A percentile compares a stretch with the other conserved stretches of the same genome.
Evolutionary conservation across 2,888 invertebrate genomes (phyloP).

Genomic region (Hypomecis punctinalis): DNA sequence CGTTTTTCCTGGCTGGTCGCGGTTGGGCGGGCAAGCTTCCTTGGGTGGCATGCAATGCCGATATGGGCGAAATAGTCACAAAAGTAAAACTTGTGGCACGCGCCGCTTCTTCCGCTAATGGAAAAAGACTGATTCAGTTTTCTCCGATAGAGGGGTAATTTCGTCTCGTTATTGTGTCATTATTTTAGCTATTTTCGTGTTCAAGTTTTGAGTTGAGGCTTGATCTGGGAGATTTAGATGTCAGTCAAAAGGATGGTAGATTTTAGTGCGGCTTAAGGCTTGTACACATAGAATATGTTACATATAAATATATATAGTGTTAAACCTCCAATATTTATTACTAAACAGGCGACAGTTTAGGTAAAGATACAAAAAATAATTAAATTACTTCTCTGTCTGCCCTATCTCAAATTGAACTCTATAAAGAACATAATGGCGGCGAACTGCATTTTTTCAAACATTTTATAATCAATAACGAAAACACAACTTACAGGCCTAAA

Average conservation of each 20-base stretch:
- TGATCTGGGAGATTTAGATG: constrained; percentile 32
- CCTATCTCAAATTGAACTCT: too few relatives aligned
- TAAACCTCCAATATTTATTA: too few relatives aligned
- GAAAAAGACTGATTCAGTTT: constrained; percentile 54
- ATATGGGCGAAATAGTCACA: constrained; percentile 68
- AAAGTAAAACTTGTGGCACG: constrained; percentile 68
- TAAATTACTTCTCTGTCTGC: too few relatives aligned
- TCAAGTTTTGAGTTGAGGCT: constrained; percentile 40
- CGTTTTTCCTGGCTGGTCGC: constrained; percentile 79
- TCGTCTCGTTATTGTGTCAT: constrained; percentile 61
- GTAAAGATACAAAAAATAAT: too few relatives aligned
- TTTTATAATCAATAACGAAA: too few relatives aligned
- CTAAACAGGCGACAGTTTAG: too few relatives aligned
- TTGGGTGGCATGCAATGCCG: constrained; percentile 63
- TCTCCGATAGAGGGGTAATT: constrained; percentile 65
- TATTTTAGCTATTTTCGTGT: constrained; percentile 61
- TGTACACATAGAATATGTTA: too few relatives aligned
- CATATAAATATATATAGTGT: too few relatives aligned
- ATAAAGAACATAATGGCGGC: too few relatives aligned
- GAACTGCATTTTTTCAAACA: too few relatives aligned
- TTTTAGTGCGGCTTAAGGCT: not conserved
- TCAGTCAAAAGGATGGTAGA: constrained; percentile 32
- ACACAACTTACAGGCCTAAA: too few relatives aligned
- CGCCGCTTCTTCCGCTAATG: constrained; percentile 74
- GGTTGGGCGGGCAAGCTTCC: constrained; percentile 73